Percentiles rank a stretch among this genome's conserved stretches.
phyloP scores from a whole-genome alignment of 2,797 vertebrate species.

The Tadarida brasiliensis region DNA sequence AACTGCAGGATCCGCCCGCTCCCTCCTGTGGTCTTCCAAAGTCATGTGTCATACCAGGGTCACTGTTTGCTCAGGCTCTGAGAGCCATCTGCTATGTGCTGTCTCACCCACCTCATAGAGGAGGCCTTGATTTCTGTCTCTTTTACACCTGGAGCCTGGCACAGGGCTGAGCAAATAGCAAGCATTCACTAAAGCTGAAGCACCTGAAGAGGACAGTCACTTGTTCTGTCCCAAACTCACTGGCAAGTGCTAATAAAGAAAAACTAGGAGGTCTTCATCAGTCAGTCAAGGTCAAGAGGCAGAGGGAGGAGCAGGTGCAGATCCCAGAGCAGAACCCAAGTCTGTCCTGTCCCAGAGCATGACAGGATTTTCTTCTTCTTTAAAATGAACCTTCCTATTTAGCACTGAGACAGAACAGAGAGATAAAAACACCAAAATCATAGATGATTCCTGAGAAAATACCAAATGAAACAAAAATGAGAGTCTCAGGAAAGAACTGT shows the following conservation, averaged over 20 bases:
- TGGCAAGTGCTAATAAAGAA: background rate
- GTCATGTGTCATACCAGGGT: background rate
- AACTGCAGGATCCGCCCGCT: background rate
- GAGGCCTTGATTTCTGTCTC: background rate
- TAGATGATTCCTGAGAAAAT: background rate
- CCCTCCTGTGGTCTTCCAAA: background rate
- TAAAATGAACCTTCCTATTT: background rate
- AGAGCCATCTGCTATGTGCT: background rate
- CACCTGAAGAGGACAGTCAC: background rate
- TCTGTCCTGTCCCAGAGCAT: background rate
- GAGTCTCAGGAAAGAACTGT: background rate
- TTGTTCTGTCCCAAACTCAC: background rate
- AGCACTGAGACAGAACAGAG: background rate
- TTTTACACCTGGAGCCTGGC: background rate
- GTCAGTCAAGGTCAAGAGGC: background rate
- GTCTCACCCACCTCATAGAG: background rate
- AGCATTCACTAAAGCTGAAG: background rate
- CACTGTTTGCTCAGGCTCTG: background rate
- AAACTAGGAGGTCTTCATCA: background rate
- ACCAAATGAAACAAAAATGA: background rate
- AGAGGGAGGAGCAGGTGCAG: background rate
- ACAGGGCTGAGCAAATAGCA: accelerated
- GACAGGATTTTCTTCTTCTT: background rate
- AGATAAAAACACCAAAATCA: background rate
- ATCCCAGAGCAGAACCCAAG: background rate